These are phyloP conservation scores for Cinclus mexicanus DNA, from an alignment of 2,113 vertebrate species.

Conservation along the genomic window DNA sequence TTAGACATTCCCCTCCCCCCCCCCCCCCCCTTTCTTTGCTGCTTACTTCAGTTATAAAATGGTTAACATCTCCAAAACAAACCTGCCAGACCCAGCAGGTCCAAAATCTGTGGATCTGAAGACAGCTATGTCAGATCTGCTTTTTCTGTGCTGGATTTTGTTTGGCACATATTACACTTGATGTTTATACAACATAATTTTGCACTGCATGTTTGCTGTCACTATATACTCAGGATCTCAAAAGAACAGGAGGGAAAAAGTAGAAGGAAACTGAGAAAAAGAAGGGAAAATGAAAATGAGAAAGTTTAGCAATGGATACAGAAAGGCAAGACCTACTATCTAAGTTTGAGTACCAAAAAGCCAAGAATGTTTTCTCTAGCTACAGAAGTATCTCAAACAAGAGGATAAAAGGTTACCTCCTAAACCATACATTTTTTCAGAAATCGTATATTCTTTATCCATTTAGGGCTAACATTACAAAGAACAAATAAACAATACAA, in stretches of 20 bases:
- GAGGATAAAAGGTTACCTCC: background rate
- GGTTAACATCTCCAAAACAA: background rate
- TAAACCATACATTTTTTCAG: background rate
- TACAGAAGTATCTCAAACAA: background rate
- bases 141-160: background rate
- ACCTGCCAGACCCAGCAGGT: background rate
- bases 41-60: background rate
- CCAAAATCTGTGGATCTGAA: background rate
- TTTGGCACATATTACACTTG: background rate
- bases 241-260: background rate
- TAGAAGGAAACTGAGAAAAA: background rate
- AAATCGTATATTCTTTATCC: background rate
- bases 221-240: background rate
- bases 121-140: background rate
- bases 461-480: background rate
- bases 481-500: conserved; percentile 21
- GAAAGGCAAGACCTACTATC: background rate
- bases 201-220: background rate
- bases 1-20: background rate
- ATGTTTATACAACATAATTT: background rate
- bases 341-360: background rate
- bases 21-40: background rate
- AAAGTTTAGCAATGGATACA: background rate
- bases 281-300: background rate
- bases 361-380: background rate